A percentile compares a stretch with the other conserved stretches of the same genome.
Conservation (phyloP, 2,797 vertebrate species). For the Pipistrellus pygmaeus region DNA sequence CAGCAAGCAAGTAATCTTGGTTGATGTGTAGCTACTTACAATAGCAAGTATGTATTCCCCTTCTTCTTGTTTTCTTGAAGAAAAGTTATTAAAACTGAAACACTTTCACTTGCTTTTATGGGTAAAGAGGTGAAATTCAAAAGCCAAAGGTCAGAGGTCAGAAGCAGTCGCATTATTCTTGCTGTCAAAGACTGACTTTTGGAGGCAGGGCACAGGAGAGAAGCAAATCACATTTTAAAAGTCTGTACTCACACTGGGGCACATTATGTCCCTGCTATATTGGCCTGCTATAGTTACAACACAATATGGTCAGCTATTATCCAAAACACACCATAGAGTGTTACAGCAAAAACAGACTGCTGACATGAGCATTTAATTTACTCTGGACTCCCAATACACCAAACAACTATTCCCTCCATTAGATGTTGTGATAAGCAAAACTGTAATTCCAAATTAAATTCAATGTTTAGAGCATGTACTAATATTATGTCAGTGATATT, state of each 20-base stretch:
- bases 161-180: conserved; percentile 69
- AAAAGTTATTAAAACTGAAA: conserved; percentile 70
- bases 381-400: not conserved
- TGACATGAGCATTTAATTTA: not conserved
- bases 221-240: conserved; percentile 66
- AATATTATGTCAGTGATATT: not conserved
- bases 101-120: conserved; percentile 44
- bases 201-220: not conserved
- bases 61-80: conserved; percentile 8
- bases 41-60: not conserved
- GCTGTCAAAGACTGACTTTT: conserved; percentile 53
- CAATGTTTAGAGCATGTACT: not conserved
- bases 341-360: not conserved
- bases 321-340: not conserved
- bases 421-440: conserved; percentile 37
- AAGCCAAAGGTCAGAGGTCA: conserved; percentile 64
- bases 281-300: not conserved
- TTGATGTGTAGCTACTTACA: conserved; percentile 2
- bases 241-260: not conserved
- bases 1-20: conserved; percentile 23
- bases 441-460: not conserved
- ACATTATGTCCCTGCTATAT: not conserved
- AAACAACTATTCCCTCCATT: not conserved
- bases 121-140: conserved; percentile 63
- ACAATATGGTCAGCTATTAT: not conserved